phyloP scores from a whole-genome alignment of 53 echinoderm and acorn worm species.

The Pentamera pediparva region DNA sequence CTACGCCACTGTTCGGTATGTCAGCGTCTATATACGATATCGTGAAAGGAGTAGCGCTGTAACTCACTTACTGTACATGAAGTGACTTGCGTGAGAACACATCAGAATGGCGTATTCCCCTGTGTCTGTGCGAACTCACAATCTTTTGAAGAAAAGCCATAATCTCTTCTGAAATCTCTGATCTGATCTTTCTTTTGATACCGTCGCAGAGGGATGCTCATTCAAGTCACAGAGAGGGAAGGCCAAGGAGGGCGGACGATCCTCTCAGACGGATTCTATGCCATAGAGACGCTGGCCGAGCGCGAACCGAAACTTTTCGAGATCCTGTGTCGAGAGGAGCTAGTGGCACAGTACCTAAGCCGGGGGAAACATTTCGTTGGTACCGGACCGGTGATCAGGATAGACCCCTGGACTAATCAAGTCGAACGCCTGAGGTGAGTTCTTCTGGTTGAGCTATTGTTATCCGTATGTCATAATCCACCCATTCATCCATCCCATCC shows the following conservation, averaged over 20 bases:
- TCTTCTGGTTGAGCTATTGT: too few species aligned
- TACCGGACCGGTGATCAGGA: conserved; percentile 29
- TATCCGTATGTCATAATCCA: too few species aligned
- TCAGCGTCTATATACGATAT: too few species aligned
- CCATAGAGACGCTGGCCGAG: conserved; percentile 46
- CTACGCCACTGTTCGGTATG: too few species aligned
- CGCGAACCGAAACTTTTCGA: conserved; percentile 66
- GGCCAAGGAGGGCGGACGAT: conserved; percentile 68
- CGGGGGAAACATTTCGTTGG: conserved; percentile 25
- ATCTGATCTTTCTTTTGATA: background rate
- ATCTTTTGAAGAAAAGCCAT: background rate
- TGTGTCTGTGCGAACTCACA: too few species aligned
- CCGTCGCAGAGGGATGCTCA: background rate
- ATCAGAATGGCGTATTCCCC: too few species aligned
- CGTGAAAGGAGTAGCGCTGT: too few species aligned
- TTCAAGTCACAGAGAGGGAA: conserved; percentile 54
- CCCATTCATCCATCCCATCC: too few species aligned
- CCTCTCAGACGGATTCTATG: conserved; percentile 78
- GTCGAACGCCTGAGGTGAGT: conserved; percentile 60
- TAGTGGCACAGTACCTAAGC: conserved; percentile 52
- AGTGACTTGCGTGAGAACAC: too few species aligned
- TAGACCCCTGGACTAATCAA: conserved; percentile 50
- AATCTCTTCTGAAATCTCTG: background rate
- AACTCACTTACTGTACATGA: too few species aligned
- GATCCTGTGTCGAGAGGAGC: conserved; percentile 40